phyloP scores from a whole-genome alignment of 1,140 invertebrate species.

The Drosophila rhopaloa region DNA sequence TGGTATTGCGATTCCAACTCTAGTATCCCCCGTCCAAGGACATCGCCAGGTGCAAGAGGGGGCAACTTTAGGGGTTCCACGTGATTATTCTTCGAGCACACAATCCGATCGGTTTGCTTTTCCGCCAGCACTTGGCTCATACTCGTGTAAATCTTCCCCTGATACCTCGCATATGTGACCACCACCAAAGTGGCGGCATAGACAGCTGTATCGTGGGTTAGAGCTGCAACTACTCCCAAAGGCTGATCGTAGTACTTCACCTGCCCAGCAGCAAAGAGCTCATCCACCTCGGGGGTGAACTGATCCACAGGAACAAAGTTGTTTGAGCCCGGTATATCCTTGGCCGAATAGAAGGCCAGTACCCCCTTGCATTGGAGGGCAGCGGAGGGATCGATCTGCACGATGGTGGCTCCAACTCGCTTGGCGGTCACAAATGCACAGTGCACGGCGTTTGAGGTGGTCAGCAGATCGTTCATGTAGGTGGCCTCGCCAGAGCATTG shows the following conservation, averaged over 20 bases:
- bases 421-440: slow-evolving; percentile 88
- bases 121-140: slow-evolving; percentile 85
- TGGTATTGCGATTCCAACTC: slow-evolving; percentile 83
- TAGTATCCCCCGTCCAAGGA: slow-evolving; percentile 59
- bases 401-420: slow-evolving; percentile 86
- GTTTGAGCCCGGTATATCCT: slow-evolving; percentile 91
- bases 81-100: slow-evolving; percentile 75
- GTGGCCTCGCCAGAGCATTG: slow-evolving; percentile 91
- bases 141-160: slow-evolving; percentile 44
- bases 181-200: slow-evolving; percentile 88
- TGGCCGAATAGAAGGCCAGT: slow-evolving; percentile 88
- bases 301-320: slow-evolving; percentile 81
- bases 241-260: slow-evolving; percentile 90
- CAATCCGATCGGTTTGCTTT: slow-evolving; percentile 89
- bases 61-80: neutral
- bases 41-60: slow-evolving; percentile 22
- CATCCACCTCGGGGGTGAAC: slow-evolving; percentile 51
- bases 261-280: slow-evolving; percentile 85
- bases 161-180: slow-evolving; percentile 86
- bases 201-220: slow-evolving; percentile 86
- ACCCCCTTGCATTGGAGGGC: slow-evolving; percentile 89
- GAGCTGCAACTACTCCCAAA: slow-evolving; percentile 89
- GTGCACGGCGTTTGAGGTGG: slow-evolving; percentile 86
- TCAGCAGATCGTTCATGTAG: slow-evolving; percentile 88
- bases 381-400: slow-evolving; percentile 86